phyloP scores from a whole-genome alignment of 2,888 invertebrate genomes.

The Epicampocera succincta region DNA sequence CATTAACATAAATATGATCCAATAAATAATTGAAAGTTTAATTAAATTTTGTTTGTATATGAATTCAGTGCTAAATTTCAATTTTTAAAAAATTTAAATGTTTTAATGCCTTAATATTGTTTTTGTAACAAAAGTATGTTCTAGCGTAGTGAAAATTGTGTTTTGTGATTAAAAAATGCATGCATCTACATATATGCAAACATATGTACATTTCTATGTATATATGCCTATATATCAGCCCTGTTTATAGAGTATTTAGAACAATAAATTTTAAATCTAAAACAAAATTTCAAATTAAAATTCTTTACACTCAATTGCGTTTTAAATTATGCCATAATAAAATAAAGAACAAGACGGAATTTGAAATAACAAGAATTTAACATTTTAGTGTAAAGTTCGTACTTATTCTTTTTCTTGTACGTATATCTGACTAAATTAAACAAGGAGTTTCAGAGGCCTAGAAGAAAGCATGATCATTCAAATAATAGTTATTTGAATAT shows the following conservation, averaged over 20 bases:
- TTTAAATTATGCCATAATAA: slow-evolving; percentile 2
- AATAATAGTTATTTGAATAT: too few species aligned
- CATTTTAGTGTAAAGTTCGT: too few species aligned
- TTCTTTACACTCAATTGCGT: slow-evolving; percentile 1
- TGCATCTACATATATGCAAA: not conserved
- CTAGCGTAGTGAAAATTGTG: slow-evolving; percentile 1
- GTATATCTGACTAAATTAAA: too few species aligned
- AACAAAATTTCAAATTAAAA: not conserved
- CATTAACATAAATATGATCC: slow-evolving; percentile 28
- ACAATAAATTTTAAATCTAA: not conserved
- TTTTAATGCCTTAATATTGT: not conserved
- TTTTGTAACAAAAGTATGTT: not conserved
- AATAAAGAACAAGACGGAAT: too few species aligned
- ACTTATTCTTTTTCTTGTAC: too few species aligned
- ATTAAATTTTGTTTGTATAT: not conserved
- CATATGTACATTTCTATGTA: not conserved
- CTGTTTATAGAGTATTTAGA: not conserved
- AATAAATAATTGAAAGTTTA: slow-evolving; percentile 33
- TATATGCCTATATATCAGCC: slow-evolving; percentile 24
- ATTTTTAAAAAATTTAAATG: not conserved
- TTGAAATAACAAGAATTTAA: not conserved
- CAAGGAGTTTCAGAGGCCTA: too few species aligned
- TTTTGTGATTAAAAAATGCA: not conserved
- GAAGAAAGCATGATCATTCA: too few species aligned
- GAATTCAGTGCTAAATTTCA: not conserved